Evolutionary conservation across 2,888 invertebrate species (phyloP).

Genomic region (Drosophila vallismaia): DNA sequence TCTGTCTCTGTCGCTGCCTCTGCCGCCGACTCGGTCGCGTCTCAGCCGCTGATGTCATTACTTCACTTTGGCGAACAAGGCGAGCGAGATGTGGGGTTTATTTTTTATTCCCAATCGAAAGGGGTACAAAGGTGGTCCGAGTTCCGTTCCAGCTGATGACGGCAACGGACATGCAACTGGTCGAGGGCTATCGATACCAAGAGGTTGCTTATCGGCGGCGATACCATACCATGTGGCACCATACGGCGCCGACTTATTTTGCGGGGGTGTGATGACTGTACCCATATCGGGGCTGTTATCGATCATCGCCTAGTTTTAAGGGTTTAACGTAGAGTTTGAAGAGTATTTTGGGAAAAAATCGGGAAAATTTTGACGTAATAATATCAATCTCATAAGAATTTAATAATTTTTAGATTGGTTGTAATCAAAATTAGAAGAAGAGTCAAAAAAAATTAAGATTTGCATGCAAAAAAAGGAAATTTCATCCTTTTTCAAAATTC

Average conservation of each 20-base stretch:
- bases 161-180: constrained; percentile 38
- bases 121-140: constrained; percentile 31
- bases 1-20: constrained; percentile 37
- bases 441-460: too few relatives aligned
- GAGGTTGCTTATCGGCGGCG: not conserved
- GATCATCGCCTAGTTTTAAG: not conserved
- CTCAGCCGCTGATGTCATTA: constrained; percentile 73
- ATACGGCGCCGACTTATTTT: not conserved
- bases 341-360: too few relatives aligned
- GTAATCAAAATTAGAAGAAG: too few relatives aligned
- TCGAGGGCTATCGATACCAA: constrained; percentile 14
- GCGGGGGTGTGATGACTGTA: constrained; percentile 3
- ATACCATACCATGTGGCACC: not conserved
- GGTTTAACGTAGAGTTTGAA: too few relatives aligned
- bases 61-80: constrained; percentile 45
- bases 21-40: constrained; percentile 35
- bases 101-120: constrained; percentile 29
- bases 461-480: too few relatives aligned
- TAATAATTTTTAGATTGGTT: too few relatives aligned
- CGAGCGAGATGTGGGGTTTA: constrained; percentile 33
- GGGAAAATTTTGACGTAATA: too few relatives aligned
- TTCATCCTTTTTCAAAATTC: not conserved
- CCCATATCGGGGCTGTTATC: not conserved
- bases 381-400: too few relatives aligned
- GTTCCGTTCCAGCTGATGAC: constrained; percentile 27